Conservation (phyloP, 2,113 vertebrate genomes). For the Bufo bufo region DNA sequence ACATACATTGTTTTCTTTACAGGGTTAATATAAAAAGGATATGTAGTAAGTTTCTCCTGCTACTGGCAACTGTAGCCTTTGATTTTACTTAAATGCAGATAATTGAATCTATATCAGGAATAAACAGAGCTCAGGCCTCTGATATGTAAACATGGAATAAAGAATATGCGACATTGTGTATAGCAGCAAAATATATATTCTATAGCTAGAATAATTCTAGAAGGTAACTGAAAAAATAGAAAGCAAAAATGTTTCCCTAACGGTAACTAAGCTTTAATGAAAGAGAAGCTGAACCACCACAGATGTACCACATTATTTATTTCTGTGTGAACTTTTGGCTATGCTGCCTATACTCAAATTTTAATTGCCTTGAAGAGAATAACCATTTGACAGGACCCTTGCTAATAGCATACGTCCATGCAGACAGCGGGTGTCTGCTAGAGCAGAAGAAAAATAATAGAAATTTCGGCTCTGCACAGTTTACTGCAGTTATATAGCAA, state of each 20-base stretch:
- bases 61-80: no score
- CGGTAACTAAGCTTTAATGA: neutral
- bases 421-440: slow-evolving; percentile 10
- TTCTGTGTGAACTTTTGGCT: neutral
- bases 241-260: neutral
- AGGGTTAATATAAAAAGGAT: no score
- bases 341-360: neutral
- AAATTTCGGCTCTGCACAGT: slow-evolving; percentile 29
- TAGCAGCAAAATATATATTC: neutral
- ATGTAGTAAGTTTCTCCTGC: no score
- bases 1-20: no score
- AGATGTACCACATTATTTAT: slow-evolving; percentile 10
- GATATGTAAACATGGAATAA: no score
- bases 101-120: no score
- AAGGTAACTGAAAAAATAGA: neutral
- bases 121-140: no score
- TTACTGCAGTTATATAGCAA: slow-evolving; percentile 17
- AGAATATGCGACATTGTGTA: neutral
- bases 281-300: neutral
- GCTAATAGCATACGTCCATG: slow-evolving; percentile 11
- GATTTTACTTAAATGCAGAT: no score
- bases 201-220: neutral
- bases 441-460: slow-evolving; percentile 37
- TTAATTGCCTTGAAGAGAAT: slow-evolving; percentile 33
- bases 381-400: slow-evolving; percentile 15